Evolutionary conservation across 2,797 vertebrate species (phyloP), one percentile per base, ranked within the genome.

Genomic region (Discoglossus pictus): DNA sequence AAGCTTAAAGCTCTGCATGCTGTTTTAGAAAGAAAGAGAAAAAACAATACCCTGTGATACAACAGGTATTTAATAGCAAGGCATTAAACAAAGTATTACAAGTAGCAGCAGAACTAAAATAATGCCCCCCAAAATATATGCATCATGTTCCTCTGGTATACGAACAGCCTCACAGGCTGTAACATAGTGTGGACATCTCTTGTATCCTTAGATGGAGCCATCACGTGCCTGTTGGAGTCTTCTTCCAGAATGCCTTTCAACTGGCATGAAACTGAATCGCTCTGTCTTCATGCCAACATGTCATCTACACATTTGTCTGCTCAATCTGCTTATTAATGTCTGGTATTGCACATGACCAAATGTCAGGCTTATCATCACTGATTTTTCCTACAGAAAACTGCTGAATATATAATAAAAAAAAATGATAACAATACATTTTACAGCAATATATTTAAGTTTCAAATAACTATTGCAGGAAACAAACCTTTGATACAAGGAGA

Each of bases 291-390:
- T 62, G 35, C 34, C 59, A 69, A 36, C 31, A 54, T 62, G 40
- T 69, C 50, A 38, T 20, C 48, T 3, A 54, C 48, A 69, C 34
- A 62, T 69, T 55, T 62, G 35, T 62, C 59, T 55, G 42, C 44
- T 61, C 40, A 53, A 36, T 44, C 58, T 20, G 31, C 52, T 42
- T 38, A 11, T 21, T 2, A 40, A 21, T 23, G 5, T 7, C 20
- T 27, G 20, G 21, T 2, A 43, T 43, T n/a, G 13, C 23, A 7
- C 21, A 12, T 40, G 13, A 23, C 38, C n/a, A 9, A 25, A 59
- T 59, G 16, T 59, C 24, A 38, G 10, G 52, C 17, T 21, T 54
- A 18, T 39, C 8, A 54, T 54, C 52, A 31, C 21, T 24, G 35
- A n/a, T 10, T 40, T 51, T 12, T 17, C n/a, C 24, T 17, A 51